phyloP scores from a whole-genome alignment of 2,113 vertebrate genomes.

The Mesembrinibis cayennensis region DNA sequence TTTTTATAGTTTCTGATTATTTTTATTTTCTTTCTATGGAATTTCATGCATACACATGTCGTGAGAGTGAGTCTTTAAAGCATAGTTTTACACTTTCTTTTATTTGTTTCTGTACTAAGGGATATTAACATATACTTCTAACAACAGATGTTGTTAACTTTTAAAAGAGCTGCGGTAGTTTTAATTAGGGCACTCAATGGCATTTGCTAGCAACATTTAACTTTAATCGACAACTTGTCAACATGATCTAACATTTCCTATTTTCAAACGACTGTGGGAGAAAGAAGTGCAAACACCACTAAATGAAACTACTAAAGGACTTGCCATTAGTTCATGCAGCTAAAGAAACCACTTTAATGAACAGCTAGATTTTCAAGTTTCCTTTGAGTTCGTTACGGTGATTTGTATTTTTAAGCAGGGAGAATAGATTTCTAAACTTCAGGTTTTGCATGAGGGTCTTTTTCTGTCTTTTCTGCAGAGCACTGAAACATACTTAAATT shows the following conservation, averaged over 20 bases:
- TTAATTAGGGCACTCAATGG: slow-evolving; percentile 56
- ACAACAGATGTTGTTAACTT: slow-evolving; percentile 41
- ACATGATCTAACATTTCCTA: slow-evolving; percentile 55
- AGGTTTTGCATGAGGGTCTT: background rate
- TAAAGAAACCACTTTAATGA: background rate
- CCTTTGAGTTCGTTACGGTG: background rate
- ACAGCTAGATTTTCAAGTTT: background rate
- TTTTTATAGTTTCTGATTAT: background rate
- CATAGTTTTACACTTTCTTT: background rate
- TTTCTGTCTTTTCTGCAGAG: background rate
- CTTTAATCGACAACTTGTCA: slow-evolving; percentile 47
- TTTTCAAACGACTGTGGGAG: slow-evolving; percentile 42
- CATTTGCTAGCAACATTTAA: slow-evolving; percentile 60
- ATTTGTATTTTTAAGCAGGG: background rate
- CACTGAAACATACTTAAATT: background rate
- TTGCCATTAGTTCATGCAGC: background rate
- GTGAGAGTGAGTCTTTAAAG: background rate
- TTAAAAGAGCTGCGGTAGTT: slow-evolving; percentile 48
- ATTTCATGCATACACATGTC: background rate
- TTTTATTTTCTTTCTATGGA: background rate
- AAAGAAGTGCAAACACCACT: slow-evolving; percentile 27
- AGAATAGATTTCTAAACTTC: background rate
- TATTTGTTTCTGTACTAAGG: background rate
- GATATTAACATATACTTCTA: slow-evolving; percentile 37
- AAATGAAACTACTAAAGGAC: background rate